Percentiles rank a stretch among this genome's conserved stretches.
These are phyloP conservation scores for Rotaria macrura DNA, from an alignment of 2,888 invertebrate genomes.

Conservation along the genomic window DNA sequence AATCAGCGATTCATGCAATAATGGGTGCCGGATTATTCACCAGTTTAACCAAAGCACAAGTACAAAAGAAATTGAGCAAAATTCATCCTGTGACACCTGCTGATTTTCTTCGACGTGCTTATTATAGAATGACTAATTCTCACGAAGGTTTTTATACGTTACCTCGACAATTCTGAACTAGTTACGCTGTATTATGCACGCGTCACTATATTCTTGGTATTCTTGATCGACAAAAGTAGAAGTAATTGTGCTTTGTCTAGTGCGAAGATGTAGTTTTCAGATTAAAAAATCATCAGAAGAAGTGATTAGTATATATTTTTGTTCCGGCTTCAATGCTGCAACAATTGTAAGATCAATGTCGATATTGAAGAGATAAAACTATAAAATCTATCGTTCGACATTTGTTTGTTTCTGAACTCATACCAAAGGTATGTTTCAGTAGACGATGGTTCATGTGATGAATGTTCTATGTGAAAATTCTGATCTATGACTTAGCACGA, in stretches of 20 bases:
- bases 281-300: slow-evolving; percentile 56
- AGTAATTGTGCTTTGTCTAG: slow-evolving; percentile 55
- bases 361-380: too few relatives aligned
- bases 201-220: slow-evolving; percentile 65
- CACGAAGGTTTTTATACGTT: slow-evolving; percentile 59
- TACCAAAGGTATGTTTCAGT: slow-evolving; percentile 64
- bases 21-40: too few relatives aligned
- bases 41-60: too few relatives aligned
- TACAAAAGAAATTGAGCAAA: too few relatives aligned
- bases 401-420: slow-evolving; percentile 60
- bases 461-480: slow-evolving; percentile 54
- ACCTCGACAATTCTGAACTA: slow-evolving; percentile 56
- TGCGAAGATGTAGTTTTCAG: slow-evolving; percentile 39
- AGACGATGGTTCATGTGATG: slow-evolving; percentile 60
- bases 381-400: slow-evolving; percentile 42
- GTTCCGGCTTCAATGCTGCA: slow-evolving; percentile 63
- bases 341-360: slow-evolving; percentile 53
- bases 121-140: slow-evolving; percentile 51
- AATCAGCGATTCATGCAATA: too few relatives aligned
- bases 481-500: slow-evolving; percentile 57
- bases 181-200: slow-evolving; percentile 59
- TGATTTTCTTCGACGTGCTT: slow-evolving; percentile 50
- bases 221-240: slow-evolving; percentile 64
- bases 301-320: slow-evolving; percentile 64
- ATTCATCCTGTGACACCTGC: slow-evolving; percentile 43